These are phyloP conservation scores for Tetrapedia diversipes DNA, from an alignment of 2,888 invertebrate genomes.

Conservation along the genomic window DNA sequence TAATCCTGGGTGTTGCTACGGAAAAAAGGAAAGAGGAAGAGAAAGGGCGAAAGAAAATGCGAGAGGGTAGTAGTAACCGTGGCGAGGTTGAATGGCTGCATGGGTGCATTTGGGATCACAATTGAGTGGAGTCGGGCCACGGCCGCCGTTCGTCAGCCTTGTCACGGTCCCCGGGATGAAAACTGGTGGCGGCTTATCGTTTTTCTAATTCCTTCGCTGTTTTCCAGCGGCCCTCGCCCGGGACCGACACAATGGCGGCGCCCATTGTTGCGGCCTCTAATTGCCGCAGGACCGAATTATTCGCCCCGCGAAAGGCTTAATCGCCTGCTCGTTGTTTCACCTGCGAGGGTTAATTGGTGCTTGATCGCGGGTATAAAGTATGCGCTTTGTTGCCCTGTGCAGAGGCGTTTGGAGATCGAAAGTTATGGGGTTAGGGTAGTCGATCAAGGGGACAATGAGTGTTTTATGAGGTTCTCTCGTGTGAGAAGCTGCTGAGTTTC, in stretches of 20 bases:
- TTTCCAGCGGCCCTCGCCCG: slow-evolving; percentile 24
- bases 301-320: slow-evolving; percentile 21
- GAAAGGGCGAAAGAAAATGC: neutral
- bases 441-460: no score
- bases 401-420: no score
- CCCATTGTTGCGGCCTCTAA: slow-evolving; percentile 17
- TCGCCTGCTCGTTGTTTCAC: slow-evolving; percentile 24
- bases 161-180: slow-evolving; percentile 41
- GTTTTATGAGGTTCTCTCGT: no score
- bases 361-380: slow-evolving; percentile 1
- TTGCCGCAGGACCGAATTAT: slow-evolving; percentile 40
- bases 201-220: slow-evolving; percentile 56
- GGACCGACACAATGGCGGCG: slow-evolving; percentile 25
- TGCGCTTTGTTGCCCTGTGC: slow-evolving; percentile 10
- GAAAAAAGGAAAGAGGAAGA: slow-evolving; percentile 15
- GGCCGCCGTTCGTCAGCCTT: slow-evolving; percentile 47
- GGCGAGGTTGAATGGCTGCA: slow-evolving; percentile 52
- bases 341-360: slow-evolving; percentile 12
- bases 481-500: no score
- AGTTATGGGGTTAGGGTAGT: neutral
- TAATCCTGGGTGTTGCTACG: slow-evolving; percentile 57
- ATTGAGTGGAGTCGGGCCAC: slow-evolving; percentile 53
- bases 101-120: slow-evolving; percentile 61
- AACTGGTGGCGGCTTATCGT: slow-evolving; percentile 54
- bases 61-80: slow-evolving; percentile 27